Base-by-base conservation (phyloP, 2,888 invertebrate species). In the Brassicogethes aeneus region DNA sequence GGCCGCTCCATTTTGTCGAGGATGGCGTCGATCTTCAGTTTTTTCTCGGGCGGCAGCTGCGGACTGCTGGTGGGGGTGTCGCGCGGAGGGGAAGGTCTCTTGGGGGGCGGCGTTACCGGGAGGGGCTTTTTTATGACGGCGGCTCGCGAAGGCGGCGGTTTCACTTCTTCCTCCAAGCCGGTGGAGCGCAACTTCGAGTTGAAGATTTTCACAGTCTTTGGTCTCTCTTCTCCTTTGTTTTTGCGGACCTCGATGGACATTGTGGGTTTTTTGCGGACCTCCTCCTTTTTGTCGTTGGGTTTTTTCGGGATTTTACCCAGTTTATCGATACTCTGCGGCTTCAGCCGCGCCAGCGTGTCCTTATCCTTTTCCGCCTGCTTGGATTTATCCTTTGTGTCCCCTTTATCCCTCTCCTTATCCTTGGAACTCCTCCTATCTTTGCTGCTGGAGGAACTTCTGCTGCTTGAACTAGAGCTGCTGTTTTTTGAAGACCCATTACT, bases 141-240 rank as follows among this genome's bases (percentile, higher is more conserved):
- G 37, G 79, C 77, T 41, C 86, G 73, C 2, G 88, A 85, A 2
- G 85, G 85, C 10, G 91, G 87, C n/a, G 88, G 87, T 58, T 86
- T 86, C 0, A 82, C 77, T 70, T 87, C 89, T 65, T 92, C 91
- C 61, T 87, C 88, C 39, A 93, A 68, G 29, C 92, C 93, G 56
- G 91, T 92, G 37, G 90, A 90, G 51, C 94, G 79, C 72, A 93
- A 91, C 70, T 89, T 91, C 1, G 90, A 87, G 68, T 90, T 82
- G 64, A 84, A 90, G 12, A 87, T 85, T 75, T 93, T 94, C 1
- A 92, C 93, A 30, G 93, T 93, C 70, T 90, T 90, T 2, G 89
- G 84, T 56, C 91, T 73, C 39, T 72, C 79, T 38, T 80, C 76
- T 50, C 80, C 80, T 42, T 73, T 75, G 44, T 74, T 76, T 66